Evolutionary conservation across 2,888 invertebrate species (phyloP).

Genomic region (Acrobasis suavella): DNA sequence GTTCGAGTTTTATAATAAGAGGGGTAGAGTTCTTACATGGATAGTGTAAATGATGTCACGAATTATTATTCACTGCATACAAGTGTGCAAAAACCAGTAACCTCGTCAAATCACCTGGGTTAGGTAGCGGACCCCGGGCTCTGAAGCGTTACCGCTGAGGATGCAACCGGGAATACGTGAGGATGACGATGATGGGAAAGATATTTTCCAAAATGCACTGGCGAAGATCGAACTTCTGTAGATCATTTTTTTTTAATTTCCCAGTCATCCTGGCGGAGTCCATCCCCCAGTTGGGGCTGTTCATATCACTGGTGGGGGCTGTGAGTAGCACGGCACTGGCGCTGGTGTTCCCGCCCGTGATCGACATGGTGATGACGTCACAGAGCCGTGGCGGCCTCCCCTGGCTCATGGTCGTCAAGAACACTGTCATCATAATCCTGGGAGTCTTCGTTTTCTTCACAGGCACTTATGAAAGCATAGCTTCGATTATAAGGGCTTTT

Average conservation of each 20-base stretch:
- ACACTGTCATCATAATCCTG: slow-evolving; percentile 84
- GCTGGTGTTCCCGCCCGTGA: slow-evolving; percentile 92
- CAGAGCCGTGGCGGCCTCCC: slow-evolving; percentile 80
- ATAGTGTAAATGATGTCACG: too few species aligned
- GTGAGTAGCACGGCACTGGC: slow-evolving; percentile 94
- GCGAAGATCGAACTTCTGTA: too few species aligned
- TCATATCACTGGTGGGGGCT: slow-evolving; percentile 96
- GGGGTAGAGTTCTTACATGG: too few species aligned
- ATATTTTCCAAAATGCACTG: too few species aligned
- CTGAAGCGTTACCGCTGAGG: too few species aligned
- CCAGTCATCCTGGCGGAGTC: slow-evolving; percentile 92
- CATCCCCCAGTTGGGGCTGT: slow-evolving; percentile 92
- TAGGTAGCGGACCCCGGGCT: too few species aligned
- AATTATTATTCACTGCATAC: too few species aligned
- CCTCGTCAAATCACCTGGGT: too few species aligned
- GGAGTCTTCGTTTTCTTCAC: slow-evolving; percentile 88
- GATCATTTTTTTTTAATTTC: slow-evolving; percentile 37
- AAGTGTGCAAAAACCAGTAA: too few species aligned
- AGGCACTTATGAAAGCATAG: slow-evolving; percentile 89
- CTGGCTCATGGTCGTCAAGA: slow-evolving; percentile 76
- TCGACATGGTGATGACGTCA: slow-evolving; percentile 89
- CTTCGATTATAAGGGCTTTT: slow-evolving; percentile 81
- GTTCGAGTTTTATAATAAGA: too few species aligned
- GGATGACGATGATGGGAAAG: too few species aligned
- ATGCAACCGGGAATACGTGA: too few species aligned